Evolutionary conservation across 1,140 invertebrate genomes (phyloP).

Genomic region (Pygmarrhopalites habei): DNA sequence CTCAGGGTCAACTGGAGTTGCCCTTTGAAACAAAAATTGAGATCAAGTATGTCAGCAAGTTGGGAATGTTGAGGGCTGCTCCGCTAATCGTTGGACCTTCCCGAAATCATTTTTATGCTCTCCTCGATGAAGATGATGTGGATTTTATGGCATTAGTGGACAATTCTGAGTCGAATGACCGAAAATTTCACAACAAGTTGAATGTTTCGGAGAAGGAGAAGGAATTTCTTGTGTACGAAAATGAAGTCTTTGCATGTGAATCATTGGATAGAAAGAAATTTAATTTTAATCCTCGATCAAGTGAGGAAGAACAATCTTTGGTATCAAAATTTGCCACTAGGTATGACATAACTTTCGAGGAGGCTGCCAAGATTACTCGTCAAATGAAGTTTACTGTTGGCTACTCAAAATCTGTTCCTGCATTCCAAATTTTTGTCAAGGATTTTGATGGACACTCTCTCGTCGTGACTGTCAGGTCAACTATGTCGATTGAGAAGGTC

Average conservation of each 20-base stretch:
- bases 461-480: constrained; percentile 71
- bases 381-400: not conserved
- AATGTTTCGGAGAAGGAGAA: not conserved
- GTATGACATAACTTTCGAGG: not conserved
- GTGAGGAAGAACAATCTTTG: not conserved
- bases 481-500: constrained; percentile 78
- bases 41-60: too few relatives aligned
- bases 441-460: constrained; percentile 78
- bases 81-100: not conserved
- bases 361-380: not conserved
- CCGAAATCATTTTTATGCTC: not conserved
- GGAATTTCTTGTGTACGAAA: not conserved
- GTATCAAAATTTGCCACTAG: not conserved
- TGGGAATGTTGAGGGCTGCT: too few relatives aligned
- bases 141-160: not conserved
- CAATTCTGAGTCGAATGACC: not conserved
- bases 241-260: not conserved
- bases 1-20: too few relatives aligned
- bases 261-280: not conserved
- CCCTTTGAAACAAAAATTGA: too few relatives aligned
- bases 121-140: not conserved
- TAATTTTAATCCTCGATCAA: not conserved
- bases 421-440: constrained; percentile 75
- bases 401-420: too few relatives aligned
- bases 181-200: not conserved